Evolutionary conservation across 2,888 invertebrate species (phyloP).

Genomic region (Watsonalla cultraria): DNA sequence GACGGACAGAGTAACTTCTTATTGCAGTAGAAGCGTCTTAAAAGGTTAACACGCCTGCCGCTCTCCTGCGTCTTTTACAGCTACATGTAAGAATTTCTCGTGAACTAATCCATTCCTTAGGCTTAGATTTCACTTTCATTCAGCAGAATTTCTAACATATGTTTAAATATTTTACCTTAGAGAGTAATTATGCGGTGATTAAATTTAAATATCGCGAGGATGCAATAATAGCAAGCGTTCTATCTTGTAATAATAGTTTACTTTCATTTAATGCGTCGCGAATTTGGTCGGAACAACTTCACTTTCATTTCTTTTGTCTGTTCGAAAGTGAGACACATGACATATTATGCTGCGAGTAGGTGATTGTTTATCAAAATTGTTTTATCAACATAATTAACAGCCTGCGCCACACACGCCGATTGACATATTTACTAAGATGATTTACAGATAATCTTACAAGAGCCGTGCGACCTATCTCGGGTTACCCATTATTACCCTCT

Average conservation of each 20-base stretch:
- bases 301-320: conserved; percentile 25
- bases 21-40: too few relatives aligned
- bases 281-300: conserved; percentile 12
- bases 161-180: neutral
- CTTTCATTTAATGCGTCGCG: conserved; percentile 4
- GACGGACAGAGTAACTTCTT: too few relatives aligned
- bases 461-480: conserved; percentile 9
- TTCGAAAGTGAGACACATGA: conserved; percentile 16
- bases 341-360: neutral
- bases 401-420: neutral
- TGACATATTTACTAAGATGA: neutral
- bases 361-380: neutral
- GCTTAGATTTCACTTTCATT: neutral
- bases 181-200: neutral
- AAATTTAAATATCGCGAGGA: neutral
- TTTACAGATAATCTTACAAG: conserved; percentile 4
- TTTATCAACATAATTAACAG: neutral
- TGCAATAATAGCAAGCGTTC: neutral
- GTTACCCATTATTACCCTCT: conserved; percentile 12
- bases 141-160: neutral
- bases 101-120: neutral
- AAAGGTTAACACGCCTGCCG: too few relatives aligned
- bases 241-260: neutral
- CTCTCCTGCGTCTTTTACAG: too few relatives aligned
- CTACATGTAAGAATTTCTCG: too few relatives aligned